These are phyloP conservation scores for Leptocoma aspasia DNA, from an alignment of 2,113 vertebrate genomes.

Conservation along the genomic window DNA sequence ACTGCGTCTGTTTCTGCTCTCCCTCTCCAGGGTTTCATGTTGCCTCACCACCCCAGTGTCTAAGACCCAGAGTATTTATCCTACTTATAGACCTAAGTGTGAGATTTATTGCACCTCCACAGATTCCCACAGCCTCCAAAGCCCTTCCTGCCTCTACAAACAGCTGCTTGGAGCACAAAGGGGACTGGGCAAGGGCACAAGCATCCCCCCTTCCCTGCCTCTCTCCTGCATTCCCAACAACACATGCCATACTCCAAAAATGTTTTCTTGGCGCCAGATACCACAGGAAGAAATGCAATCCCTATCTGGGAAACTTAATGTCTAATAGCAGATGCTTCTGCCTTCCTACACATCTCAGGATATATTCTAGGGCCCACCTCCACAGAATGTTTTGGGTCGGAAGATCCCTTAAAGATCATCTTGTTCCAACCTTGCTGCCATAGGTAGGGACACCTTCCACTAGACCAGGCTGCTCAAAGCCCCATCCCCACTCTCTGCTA, in stretches of 20 bases:
- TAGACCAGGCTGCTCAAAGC: background rate
- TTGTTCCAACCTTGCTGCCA: background rate
- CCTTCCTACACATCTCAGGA: background rate
- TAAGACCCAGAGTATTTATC: background rate
- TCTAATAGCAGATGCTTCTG: background rate
- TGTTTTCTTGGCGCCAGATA: background rate
- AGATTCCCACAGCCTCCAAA: background rate
- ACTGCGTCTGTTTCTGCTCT: background rate
- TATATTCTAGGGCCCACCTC: background rate
- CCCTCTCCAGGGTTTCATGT: background rate
- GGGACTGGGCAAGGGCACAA: background rate
- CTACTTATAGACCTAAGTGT: background rate
- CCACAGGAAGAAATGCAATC: background rate
- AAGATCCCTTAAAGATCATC: background rate
- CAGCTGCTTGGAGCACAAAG: background rate
- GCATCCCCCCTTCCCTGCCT: background rate
- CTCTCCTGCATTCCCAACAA: background rate
- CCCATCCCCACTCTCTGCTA: background rate
- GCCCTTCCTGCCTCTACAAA: background rate
- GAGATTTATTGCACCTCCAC: background rate
- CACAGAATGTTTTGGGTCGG: background rate
- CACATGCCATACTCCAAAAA: background rate
- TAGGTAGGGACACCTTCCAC: background rate
- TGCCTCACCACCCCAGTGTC: background rate
- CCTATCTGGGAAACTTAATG: background rate